Evolutionary conservation across 1,140 invertebrate genomes (phyloP), one percentile per base, ranked within the genome.

Genomic region (Cydia fagiglandana): DNA sequence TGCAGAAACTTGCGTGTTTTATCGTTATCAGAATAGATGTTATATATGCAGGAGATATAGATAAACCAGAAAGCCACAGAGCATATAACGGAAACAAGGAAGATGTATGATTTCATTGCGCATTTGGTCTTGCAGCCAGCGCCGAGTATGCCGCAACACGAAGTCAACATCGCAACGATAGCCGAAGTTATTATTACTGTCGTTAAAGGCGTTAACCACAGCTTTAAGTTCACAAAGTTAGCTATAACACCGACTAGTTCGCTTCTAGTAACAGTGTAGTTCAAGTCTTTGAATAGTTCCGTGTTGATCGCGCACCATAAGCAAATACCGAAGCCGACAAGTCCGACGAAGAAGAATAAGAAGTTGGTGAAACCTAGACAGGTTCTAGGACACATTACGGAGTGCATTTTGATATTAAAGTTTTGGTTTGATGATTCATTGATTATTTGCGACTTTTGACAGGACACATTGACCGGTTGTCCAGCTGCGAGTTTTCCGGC

Each of bases 301-400:
- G 87, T 86, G 73, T 92, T 92, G 15, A 91, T 75, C 1, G 83
- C 81, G 41, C 89, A 91, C 91, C 91, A 93, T 0, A 90, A 70
- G 74, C 91, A 91, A 75, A 89, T 85, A 13, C 80, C 78, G 38
- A 84, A 86, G 6, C 81, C 80, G 0, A 89, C 70, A 15, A 87
- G 66, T 6, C 88, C 84, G 9, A 88, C 74, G n/a, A 90, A 53
- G 66, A 91, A 89, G 77, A 88, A 91, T 4, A 90, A 50, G 41
- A 93, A 76, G 47, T 93, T 93, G 28, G 86, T 90, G 76, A 89
- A 91, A 7, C 88, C 88, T 28, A 93, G 81, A 81, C 91, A 93
- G 30, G 88, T 91, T 12, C 91, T 81, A 6, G 90, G 91, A 47
- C 91, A 79, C 12, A 84, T 84, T 70, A 87, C 76, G 73, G 90